phyloP scores from a whole-genome alignment of 2,888 invertebrate species.

The Eupithecia subfuscata region DNA sequence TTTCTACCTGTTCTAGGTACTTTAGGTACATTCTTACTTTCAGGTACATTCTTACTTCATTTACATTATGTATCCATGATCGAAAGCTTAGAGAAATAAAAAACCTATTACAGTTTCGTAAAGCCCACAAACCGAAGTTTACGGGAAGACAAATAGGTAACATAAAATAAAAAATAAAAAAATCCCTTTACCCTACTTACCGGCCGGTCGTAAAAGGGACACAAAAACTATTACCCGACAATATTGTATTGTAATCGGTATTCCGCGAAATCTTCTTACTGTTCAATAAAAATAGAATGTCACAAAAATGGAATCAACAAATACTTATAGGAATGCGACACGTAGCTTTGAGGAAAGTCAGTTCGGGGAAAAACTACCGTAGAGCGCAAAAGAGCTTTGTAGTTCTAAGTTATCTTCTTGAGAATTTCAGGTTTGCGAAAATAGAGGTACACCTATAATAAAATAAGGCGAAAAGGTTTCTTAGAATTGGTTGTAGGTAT shows the following conservation, averaged over 20 bases:
- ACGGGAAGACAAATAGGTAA: background rate
- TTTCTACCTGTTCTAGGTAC: no score
- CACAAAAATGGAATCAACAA: constrained; percentile 35
- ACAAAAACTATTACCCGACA: constrained; percentile 33
- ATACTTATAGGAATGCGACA: background rate
- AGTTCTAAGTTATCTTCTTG: background rate
- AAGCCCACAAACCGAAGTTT: background rate
- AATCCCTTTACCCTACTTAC: constrained; percentile 16
- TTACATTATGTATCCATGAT: background rate
- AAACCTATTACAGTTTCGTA: background rate
- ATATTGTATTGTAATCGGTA: constrained; percentile 31
- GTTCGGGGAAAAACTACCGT: background rate
- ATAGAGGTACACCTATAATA: background rate
- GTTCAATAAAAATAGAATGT: constrained; percentile 42
- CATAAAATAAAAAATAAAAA: constrained; percentile 15
- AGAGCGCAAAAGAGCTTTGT: background rate
- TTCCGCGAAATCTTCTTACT: constrained; percentile 41
- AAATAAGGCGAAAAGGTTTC: background rate
- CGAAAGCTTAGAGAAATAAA: background rate
- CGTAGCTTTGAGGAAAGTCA: background rate
- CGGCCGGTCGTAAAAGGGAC: constrained; percentile 22
- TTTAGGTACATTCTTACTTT: background rate
- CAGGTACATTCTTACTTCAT: no score
- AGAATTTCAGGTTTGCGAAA: background rate
- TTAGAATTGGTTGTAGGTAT: background rate